A percentile compares a stretch with the other conserved stretches of the same genome.
Evolutionary conservation across 2,888 invertebrate species (phyloP).

Genomic region (Tenthredo livida): DNA sequence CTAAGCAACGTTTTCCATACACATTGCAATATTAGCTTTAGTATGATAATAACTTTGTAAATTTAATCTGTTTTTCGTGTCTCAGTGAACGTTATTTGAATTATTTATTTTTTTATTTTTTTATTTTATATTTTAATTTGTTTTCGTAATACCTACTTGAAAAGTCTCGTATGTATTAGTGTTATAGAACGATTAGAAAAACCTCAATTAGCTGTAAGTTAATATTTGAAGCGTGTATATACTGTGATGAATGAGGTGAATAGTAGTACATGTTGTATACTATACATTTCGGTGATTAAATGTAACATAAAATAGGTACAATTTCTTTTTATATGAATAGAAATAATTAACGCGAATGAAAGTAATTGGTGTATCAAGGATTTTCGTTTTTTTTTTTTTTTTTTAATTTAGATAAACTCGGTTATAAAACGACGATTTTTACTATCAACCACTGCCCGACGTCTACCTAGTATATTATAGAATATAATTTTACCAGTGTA

Average conservation of each 20-base stretch:
- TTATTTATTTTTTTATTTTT: not conserved
- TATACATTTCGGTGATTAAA: slow-evolving; percentile 5
- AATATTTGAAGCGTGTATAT: slow-evolving; percentile 42
- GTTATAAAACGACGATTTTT: not conserved
- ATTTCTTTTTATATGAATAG: slow-evolving; percentile 39
- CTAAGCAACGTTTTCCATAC: not conserved
- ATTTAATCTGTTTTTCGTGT: slow-evolving; percentile 10
- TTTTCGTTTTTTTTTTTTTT: not conserved
- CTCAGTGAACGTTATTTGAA: slow-evolving; percentile 27
- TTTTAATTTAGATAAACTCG: not conserved
- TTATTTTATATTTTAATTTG: too few species aligned
- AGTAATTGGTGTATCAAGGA: not conserved
- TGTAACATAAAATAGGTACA: slow-evolving; percentile 6
- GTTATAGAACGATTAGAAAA: not conserved
- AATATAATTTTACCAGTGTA: slow-evolving; percentile 10
- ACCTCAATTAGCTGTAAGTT: slow-evolving; percentile 38
- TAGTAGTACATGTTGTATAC: slow-evolving; percentile 28
- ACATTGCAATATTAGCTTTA: slow-evolving; percentile 48
- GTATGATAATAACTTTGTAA: not conserved
- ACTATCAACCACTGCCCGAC: slow-evolving; percentile 19
- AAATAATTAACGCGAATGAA: slow-evolving; percentile 35
- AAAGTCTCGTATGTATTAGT: not conserved
- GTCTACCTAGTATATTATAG: not conserved
- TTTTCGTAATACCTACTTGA: not conserved
- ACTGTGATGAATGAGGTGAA: slow-evolving; percentile 44